Conservation (phyloP, 2,797 vertebrate genomes). For the Phyllotis vaccarum region DNA sequence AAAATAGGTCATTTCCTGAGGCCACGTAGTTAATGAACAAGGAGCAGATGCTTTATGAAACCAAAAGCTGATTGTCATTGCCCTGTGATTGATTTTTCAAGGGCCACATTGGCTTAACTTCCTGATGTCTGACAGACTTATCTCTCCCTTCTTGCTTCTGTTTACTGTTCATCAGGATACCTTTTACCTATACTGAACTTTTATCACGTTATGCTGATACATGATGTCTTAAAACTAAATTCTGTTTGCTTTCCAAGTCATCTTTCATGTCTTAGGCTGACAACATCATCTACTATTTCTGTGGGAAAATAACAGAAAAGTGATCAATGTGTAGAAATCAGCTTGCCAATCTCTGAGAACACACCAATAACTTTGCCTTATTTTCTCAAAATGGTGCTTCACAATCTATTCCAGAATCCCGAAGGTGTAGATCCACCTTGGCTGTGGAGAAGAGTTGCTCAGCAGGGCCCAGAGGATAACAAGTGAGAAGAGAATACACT, state of each 20-base stretch:
- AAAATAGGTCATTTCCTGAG: conserved; percentile 31
- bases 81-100: conserved; percentile 2
- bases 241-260: conserved; percentile 44
- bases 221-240: conserved; percentile 30
- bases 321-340: neutral
- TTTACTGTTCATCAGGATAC: neutral
- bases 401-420: neutral
- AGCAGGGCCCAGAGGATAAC: neutral
- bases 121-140: neutral
- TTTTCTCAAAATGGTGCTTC: neutral
- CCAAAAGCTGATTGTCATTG: neutral
- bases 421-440: neutral
- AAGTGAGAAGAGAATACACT: neutral
- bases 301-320: neutral
- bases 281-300: neutral
- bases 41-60: neutral
- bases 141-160: neutral
- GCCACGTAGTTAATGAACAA: conserved; percentile 14
- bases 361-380: neutral
- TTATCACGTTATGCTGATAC: neutral
- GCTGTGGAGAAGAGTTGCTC: neutral
- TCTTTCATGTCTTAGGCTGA: conserved; percentile 26
- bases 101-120: neutral
- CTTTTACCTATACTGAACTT: neutral
- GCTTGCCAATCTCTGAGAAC: neutral